Base-by-base conservation (phyloP, 2,113 vertebrate species). In the Zeus faber region DNA sequence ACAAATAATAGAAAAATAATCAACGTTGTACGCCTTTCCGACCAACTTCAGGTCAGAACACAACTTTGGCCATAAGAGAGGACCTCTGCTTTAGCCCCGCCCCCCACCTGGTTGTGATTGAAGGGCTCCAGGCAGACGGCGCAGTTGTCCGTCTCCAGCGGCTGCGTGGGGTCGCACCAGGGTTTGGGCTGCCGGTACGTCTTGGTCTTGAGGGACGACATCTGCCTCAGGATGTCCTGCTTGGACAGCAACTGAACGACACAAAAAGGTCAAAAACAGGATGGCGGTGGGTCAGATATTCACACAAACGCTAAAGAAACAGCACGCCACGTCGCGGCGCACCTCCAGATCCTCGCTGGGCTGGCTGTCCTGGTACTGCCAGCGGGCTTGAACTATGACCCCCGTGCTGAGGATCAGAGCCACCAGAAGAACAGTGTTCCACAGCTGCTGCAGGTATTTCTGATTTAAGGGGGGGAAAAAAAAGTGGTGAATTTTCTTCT, bases 361-460 rank as follows among this genome's bases (percentile, higher is more conserved):
- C 11, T 69, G 86, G 44, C 79, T 86, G 16, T 92, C 91, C 62
- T 91, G 82, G 0, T 92, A 86, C 75, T 96, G 94, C 82, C 94
- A 88, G 66, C 92, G 95, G 0, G 93, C 96, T 79, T 95, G 95
- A 55, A 98, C 89, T 3, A 97, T 89, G 11, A 97, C 92, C 0
- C 94, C 95, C 0, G 93, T 96, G 83, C 93, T 92, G 65, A 98
- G 87, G 62, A 98, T 88, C 67, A 97, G 87, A 21, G 91, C 93
- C 10, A 97, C 91, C 62, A 96, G 83, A 62, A 98, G 83, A 71
- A 98, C 93, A 1, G 93, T 93, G 41, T 97, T 95, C 96, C 96
- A 98, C 58, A 98, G 88, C 88, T 97, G 92, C 88, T 97, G 94
- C 66, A 98, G 91, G 59, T 94, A 95, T 68, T 95, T 96, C 94